A percentile compares a stretch with the other conserved stretches of the same genome.
phyloP scores from a whole-genome alignment of 1,140 invertebrate genomes.

The Meloidogyne exigua region DNA sequence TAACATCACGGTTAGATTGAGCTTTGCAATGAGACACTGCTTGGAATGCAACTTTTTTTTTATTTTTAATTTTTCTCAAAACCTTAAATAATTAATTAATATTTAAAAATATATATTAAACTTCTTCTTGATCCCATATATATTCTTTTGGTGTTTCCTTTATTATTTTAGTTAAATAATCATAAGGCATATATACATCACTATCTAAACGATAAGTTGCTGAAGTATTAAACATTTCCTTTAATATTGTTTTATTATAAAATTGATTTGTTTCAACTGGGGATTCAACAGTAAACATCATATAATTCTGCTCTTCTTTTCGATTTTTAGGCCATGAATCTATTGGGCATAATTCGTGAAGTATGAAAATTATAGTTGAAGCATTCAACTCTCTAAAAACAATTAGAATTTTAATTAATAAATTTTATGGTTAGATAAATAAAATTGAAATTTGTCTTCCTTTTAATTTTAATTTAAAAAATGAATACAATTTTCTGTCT shows the following conservation, averaged over 20 bases:
- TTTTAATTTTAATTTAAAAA: too few relatives aligned
- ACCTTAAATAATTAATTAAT: constrained; percentile 8
- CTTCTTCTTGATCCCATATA: background rate
- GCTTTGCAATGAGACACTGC: constrained; percentile 17
- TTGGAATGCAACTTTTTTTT: constrained; percentile 17
- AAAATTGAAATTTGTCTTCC: too few relatives aligned
- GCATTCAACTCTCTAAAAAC: background rate
- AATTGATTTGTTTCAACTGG: background rate
- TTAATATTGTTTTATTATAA: background rate
- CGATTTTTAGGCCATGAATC: background rate
- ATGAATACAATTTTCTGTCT: too few relatives aligned
- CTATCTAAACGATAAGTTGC: constrained; percentile 23
- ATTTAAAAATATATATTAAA: background rate
- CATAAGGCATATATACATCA: constrained; percentile 3
- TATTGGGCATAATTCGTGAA: background rate
- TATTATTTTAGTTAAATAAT: background rate
- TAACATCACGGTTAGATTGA: background rate
- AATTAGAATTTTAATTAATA: too few relatives aligned
- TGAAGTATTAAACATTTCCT: constrained; percentile 13
- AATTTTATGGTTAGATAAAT: too few relatives aligned
- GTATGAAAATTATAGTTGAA: background rate
- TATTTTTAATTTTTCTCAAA: background rate
- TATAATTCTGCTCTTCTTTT: background rate
- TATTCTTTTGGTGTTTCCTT: background rate
- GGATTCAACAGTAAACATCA: background rate